phyloP scores from a whole-genome alignment of 2,797 vertebrate genomes.

The Anguilla pacifica region DNA sequence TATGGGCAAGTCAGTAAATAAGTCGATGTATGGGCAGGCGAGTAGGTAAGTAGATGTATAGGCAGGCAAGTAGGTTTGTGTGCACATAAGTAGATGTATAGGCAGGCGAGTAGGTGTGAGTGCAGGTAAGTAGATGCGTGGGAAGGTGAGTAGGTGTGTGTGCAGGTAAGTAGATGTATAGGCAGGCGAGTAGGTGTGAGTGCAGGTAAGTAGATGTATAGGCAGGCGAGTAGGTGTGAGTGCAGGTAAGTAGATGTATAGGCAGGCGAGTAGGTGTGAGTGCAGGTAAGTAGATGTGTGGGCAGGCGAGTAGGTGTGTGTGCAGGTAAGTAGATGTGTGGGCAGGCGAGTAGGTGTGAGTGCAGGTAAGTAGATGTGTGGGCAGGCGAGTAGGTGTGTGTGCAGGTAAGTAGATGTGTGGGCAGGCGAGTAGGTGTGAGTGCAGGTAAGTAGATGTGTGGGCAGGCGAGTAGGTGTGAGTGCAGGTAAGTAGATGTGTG shows the following conservation, averaged over 20 bases:
- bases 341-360: neutral
- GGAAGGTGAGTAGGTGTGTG: neutral
- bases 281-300: neutral
- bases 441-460: neutral
- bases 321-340: neutral
- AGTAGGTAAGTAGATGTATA: neutral
- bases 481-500: neutral
- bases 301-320: too few species aligned
- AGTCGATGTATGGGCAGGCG: too few species aligned
- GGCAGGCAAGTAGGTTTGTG: too few species aligned
- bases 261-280: too few species aligned
- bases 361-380: neutral
- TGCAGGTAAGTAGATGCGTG: neutral
- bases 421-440: neutral
- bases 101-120: neutral
- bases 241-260: too few species aligned
- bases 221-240: too few species aligned
- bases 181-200: constrained; percentile 11
- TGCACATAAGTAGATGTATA: too few species aligned
- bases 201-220: too few species aligned
- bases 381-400: neutral
- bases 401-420: neutral
- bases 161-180: neutral
- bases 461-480: too few species aligned
- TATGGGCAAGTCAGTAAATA: too few species aligned